phyloP scores from a whole-genome alignment of 2,888 invertebrate species.

The Rapana venosa region DNA sequence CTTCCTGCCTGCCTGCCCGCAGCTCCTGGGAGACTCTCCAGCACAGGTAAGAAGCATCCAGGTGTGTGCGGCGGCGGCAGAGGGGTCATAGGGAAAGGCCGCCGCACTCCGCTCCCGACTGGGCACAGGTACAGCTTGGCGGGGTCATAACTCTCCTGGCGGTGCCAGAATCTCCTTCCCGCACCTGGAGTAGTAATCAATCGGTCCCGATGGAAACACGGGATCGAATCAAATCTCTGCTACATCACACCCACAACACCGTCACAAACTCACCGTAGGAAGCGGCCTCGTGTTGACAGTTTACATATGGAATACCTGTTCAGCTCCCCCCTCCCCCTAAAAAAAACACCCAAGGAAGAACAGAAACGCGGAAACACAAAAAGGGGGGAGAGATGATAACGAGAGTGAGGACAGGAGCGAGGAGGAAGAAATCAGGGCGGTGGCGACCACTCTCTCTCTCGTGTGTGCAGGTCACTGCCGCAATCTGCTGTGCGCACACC shows the following conservation, averaged over 20 bases:
- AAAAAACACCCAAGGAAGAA: no score
- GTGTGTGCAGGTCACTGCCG: not conserved
- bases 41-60: constrained; percentile 27
- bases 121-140: not conserved
- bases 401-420: not conserved
- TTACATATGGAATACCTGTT: no score
- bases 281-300: no score
- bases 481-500: constrained; percentile 35
- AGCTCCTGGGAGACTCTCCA: not conserved
- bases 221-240: not conserved
- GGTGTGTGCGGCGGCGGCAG: not conserved
- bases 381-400: not conserved
- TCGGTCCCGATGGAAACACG: not conserved
- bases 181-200: not conserved
- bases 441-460: constrained; percentile 14
- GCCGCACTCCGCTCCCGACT: not conserved
- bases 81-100: not conserved
- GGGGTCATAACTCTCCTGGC: not conserved
- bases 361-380: not conserved
- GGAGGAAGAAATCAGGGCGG: not conserved
- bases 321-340: no score
- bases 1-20: not conserved
- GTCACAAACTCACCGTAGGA: no score
- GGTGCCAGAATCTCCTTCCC: not conserved
- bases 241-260: no score